Evolutionary conservation across 2,113 vertebrate genomes (phyloP).

Genomic region (Halcyon senegalensis): DNA sequence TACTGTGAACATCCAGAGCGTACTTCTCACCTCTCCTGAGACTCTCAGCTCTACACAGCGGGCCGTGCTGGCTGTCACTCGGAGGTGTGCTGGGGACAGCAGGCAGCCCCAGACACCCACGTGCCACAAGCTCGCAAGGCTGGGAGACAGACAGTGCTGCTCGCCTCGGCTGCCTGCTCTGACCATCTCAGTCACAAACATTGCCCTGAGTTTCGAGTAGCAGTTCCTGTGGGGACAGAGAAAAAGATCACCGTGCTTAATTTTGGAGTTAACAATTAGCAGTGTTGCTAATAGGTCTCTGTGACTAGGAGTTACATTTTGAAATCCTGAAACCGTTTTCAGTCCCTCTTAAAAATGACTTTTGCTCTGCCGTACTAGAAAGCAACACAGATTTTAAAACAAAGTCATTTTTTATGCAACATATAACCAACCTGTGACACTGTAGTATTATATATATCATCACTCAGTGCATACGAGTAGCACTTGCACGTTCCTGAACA

Average conservation of each 20-base stretch:
- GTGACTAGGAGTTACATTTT: background rate
- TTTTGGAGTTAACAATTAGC: background rate
- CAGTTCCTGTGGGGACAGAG: background rate
- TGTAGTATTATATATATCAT: background rate
- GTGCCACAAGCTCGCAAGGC: background rate
- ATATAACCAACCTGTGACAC: background rate
- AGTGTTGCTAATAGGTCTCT: background rate
- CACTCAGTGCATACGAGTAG: background rate
- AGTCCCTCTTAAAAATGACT: background rate
- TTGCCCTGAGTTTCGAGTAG: background rate
- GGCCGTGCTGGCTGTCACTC: constrained; percentile 36
- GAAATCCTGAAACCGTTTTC: background rate
- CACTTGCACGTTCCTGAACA: background rate
- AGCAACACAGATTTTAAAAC: background rate
- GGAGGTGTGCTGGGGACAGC: constrained; percentile 24
- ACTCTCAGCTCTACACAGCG: background rate
- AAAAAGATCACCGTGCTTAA: background rate
- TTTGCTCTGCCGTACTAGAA: background rate
- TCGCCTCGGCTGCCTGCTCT: background rate
- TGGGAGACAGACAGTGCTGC: background rate
- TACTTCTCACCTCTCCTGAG: constrained; percentile 38
- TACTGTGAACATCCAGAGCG: background rate
- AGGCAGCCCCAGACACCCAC: background rate
- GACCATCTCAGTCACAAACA: background rate
- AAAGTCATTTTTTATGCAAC: background rate